Evolutionary conservation across 2,888 invertebrate genomes (phyloP).

Genomic region (Hylaea fasciaria): DNA sequence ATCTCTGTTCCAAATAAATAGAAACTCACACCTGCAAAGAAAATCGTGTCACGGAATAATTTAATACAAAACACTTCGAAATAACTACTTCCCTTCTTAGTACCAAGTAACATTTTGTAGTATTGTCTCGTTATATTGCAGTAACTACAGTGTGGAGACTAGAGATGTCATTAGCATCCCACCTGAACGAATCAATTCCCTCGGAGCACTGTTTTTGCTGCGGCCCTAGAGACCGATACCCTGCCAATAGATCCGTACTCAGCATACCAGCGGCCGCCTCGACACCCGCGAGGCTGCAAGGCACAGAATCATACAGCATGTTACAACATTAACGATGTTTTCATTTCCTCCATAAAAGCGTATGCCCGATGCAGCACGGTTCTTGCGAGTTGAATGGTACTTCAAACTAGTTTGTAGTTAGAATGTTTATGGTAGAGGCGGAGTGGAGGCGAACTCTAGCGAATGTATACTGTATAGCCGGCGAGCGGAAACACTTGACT

Average conservation of each 20-base stretch:
- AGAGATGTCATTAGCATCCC: too few species aligned
- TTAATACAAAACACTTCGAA: too few species aligned
- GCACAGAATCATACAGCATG: conserved; percentile 2
- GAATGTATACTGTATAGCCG: background rate
- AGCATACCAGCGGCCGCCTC: background rate
- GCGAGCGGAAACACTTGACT: conserved; percentile 5
- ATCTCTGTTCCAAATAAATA: too few species aligned
- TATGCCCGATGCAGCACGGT: conserved; percentile 4
- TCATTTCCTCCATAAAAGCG: conserved; percentile 24
- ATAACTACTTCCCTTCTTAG: too few species aligned
- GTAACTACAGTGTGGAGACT: too few species aligned
- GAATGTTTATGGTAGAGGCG: conserved; percentile 14
- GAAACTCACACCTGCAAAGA: too few species aligned
- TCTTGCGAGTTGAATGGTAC: conserved; percentile 18
- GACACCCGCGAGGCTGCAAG: background rate
- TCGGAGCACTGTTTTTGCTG: too few species aligned
- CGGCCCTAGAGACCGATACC: too few species aligned
- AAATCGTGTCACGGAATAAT: too few species aligned
- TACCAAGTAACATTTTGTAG: too few species aligned
- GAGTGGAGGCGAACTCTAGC: conserved; percentile 3
- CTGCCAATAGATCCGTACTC: too few species aligned
- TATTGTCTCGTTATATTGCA: too few species aligned
- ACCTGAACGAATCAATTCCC: background rate
- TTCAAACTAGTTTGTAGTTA: conserved; percentile 26
- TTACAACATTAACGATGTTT: conserved; percentile 19